A percentile compares a stretch with the other conserved stretches of the same genome.
These are phyloP conservation scores for Lucilia cuprina DNA, from an alignment of 1,140 invertebrate species.

Conservation along the genomic window DNA sequence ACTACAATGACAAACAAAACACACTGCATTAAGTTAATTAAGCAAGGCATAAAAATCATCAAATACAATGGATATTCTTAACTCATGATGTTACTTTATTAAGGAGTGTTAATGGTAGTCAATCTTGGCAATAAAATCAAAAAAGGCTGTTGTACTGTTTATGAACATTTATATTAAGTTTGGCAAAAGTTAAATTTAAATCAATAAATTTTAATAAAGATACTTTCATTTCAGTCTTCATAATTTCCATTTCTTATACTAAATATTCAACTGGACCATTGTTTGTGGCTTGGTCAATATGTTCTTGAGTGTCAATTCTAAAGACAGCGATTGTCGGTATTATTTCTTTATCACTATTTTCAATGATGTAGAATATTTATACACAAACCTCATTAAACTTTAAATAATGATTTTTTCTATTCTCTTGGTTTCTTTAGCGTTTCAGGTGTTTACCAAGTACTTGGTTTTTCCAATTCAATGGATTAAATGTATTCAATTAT, in stretches of 20 bases:
- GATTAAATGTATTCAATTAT: slow-evolving; percentile 74
- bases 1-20: slow-evolving; percentile 48
- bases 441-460: slow-evolving; percentile 49
- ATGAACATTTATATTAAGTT: too few species aligned
- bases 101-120: slow-evolving; percentile 67
- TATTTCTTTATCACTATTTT: too few species aligned
- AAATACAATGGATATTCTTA: slow-evolving; percentile 81
- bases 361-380: too few species aligned
- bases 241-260: not conserved
- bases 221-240: too few species aligned
- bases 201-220: too few species aligned
- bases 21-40: not conserved
- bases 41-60: slow-evolving; percentile 34
- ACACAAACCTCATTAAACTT: too few species aligned
- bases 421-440: slow-evolving; percentile 43
- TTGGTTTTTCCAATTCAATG: slow-evolving; percentile 49
- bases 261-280: too few species aligned
- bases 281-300: too few species aligned
- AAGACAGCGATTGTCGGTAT: too few species aligned
- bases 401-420: not conserved
- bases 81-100: slow-evolving; percentile 90
- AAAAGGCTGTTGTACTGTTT: too few species aligned
- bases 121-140: too few species aligned
- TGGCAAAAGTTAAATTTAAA: not conserved
- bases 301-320: too few species aligned